Conservation (phyloP, 1,140 invertebrate species). For the Cherax quadricarinatus region DNA sequence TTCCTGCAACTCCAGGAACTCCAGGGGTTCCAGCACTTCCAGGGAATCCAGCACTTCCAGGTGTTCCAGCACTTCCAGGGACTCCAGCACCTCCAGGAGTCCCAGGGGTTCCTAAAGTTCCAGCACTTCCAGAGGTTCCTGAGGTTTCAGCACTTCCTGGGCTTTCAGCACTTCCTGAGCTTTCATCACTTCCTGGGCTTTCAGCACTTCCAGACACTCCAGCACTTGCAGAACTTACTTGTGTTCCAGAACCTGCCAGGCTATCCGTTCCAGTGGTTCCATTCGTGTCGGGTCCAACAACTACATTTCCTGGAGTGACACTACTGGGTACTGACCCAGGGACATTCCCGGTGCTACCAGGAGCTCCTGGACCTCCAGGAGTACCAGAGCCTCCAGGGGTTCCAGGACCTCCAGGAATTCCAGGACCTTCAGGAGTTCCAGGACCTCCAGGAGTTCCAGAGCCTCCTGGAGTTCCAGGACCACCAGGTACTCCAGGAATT, state of each 20-base stretch:
- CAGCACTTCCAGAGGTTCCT: too few species aligned
- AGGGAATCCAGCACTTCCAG: too few species aligned
- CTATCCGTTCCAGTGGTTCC: not conserved
- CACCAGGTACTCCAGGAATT: too few species aligned
- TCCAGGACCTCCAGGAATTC: not conserved
- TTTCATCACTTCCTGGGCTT: not conserved
- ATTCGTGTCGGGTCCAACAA: not conserved
- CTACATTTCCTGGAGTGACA: not conserved
- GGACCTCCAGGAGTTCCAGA: too few species aligned
- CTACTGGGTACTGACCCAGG: not conserved
- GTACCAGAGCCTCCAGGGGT: not conserved
- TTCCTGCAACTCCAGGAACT: too few species aligned
- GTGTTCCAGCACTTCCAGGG: too few species aligned
- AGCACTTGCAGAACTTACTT: not conserved
- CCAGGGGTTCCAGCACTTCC: too few species aligned
- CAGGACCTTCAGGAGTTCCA: too few species aligned
- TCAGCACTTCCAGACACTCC: conserved; percentile 8
- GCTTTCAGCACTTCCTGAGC: not conserved
- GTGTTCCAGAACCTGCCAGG: not conserved
- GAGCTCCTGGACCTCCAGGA: not conserved
- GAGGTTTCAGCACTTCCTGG: not conserved
- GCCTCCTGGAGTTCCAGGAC: too few species aligned
- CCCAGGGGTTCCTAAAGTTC: too few species aligned
- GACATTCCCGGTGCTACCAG: not conserved
- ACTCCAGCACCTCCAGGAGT: too few species aligned